Percentiles rank a stretch among this genome's conserved stretches.
Conservation (phyloP, 2,888 invertebrate species). For the Monochamus alternatus region DNA sequence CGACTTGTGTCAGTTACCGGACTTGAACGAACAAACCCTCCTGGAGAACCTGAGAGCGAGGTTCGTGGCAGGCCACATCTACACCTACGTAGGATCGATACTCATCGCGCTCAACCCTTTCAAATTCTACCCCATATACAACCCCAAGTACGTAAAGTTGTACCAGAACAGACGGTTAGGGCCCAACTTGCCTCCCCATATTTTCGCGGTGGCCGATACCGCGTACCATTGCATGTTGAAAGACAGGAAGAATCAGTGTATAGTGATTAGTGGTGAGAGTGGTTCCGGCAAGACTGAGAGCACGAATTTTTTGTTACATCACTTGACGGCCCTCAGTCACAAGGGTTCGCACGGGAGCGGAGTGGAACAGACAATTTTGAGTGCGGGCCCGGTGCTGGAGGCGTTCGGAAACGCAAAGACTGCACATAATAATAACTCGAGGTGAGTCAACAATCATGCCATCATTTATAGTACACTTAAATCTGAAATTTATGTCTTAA, state of each 20-base stretch:
- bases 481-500: background rate
- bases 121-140: slow-evolving; percentile 97
- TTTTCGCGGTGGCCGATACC: slow-evolving; percentile 96
- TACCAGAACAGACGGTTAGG: slow-evolving; percentile 95
- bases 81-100: slow-evolving; percentile 96
- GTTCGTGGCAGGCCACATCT: slow-evolving; percentile 94
- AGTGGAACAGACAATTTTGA: slow-evolving; percentile 96
- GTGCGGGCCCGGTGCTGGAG: slow-evolving; percentile 96
- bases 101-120: slow-evolving; percentile 96
- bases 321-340: slow-evolving; percentile 94
- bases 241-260: slow-evolving; percentile 92
- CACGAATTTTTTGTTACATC: slow-evolving; percentile 95
- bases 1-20: slow-evolving; percentile 95
- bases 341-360: slow-evolving; percentile 95
- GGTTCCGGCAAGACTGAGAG: slow-evolving; percentile 98
- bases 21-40: slow-evolving; percentile 94
- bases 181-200: slow-evolving; percentile 94
- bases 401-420: slow-evolving; percentile 99
- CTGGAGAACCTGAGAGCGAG: slow-evolving; percentile 91
- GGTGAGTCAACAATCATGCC: slow-evolving; percentile 45
- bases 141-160: slow-evolving; percentile 96
- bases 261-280: slow-evolving; percentile 96
- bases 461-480: background rate
- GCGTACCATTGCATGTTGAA: slow-evolving; percentile 96
- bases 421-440: slow-evolving; percentile 96